phyloP scores from a whole-genome alignment of 2,797 vertebrate genomes.

The Pangasius larnaudii region DNA sequence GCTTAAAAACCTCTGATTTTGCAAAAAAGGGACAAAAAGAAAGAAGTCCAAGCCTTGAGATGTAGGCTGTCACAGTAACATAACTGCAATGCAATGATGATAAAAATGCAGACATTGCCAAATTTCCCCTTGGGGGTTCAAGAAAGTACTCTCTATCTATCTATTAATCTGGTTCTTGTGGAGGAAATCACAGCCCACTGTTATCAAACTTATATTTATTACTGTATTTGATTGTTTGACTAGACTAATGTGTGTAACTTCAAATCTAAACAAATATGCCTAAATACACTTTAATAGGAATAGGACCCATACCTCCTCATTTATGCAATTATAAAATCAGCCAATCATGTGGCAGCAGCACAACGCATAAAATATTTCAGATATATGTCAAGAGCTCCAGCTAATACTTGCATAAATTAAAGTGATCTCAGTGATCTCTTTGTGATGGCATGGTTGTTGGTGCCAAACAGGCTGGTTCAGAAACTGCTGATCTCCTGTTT shows the following conservation, averaged over 20 bases:
- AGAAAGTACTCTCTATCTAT: too few relatives aligned
- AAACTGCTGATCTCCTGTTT: not conserved
- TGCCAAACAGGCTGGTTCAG: not conserved
- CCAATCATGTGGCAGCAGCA: not conserved
- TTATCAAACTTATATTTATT: not conserved
- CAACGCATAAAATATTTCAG: not conserved
- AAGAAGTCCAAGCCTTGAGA: not conserved
- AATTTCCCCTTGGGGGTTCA: too few relatives aligned
- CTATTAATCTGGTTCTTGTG: not conserved
- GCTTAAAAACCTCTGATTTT: not conserved
- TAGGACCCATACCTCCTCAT: not conserved
- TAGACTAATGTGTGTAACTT: not conserved
- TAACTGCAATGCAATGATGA: not conserved
- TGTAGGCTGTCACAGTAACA: not conserved
- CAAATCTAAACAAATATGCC: not conserved
- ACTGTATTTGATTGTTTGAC: not conserved
- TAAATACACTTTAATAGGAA: not conserved
- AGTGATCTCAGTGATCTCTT: not conserved
- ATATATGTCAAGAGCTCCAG: not conserved
- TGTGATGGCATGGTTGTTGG: not conserved
- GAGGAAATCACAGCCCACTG: not conserved
- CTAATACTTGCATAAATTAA: not conserved
- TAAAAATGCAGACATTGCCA: not conserved
- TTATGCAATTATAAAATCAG: not conserved
- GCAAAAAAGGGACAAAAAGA: not conserved